These are phyloP conservation scores for Montipora foliosa DNA, from an alignment of 64 coral and sea anemone genomes.

Conservation along the genomic window DNA sequence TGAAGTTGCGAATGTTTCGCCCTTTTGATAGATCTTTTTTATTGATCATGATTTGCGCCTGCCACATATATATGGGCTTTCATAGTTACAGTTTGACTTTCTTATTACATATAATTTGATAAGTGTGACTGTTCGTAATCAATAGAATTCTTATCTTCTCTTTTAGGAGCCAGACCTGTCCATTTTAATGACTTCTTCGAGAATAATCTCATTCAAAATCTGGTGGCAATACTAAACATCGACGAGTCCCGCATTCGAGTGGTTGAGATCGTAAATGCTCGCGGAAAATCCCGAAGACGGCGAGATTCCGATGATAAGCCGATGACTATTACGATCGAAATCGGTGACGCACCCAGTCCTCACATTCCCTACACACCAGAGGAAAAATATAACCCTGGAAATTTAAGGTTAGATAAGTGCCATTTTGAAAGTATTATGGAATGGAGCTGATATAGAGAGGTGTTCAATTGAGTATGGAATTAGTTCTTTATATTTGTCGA, in stretches of 20 bases:
- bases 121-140: not conserved
- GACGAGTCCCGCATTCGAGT: constrained; percentile 67
- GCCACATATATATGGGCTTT: no score
- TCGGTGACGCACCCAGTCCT: constrained; percentile 41
- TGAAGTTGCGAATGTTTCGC: no score
- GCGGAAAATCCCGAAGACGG: constrained; percentile 23
- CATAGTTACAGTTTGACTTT: no score
- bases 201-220: constrained; percentile 76
- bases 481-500: no score
- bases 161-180: constrained; percentile 68
- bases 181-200: constrained; percentile 80
- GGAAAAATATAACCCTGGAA: constrained; percentile 4
- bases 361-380: constrained; percentile 64
- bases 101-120: not conserved
- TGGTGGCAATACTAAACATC: constrained; percentile 71
- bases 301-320: constrained; percentile 3
- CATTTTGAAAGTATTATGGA: not conserved
- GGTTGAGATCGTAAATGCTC: constrained; percentile 66
- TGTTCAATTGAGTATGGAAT: no score
- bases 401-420: not conserved
- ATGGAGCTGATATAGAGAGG: not conserved
- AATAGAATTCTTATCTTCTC: not conserved
- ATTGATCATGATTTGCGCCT: no score
- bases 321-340: constrained; percentile 59
- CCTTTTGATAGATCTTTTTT: no score